These are phyloP conservation scores for Corydoras maculifer DNA, from an alignment of 2,113 vertebrate genomes.

Conservation along the genomic window DNA sequence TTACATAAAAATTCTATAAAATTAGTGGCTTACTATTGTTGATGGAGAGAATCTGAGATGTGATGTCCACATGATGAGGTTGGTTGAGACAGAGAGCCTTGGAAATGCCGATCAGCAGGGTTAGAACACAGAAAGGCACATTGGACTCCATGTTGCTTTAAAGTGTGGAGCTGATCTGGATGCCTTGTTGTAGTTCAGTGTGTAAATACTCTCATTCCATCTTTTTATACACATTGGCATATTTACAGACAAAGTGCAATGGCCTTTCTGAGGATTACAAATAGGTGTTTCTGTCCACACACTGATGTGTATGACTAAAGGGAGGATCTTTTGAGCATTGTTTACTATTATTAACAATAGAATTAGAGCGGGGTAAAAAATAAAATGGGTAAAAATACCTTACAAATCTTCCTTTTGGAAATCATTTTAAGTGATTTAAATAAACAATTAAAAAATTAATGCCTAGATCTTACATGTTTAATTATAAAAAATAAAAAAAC, in stretches of 20 bases:
- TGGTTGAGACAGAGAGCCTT: neutral
- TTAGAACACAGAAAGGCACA: neutral
- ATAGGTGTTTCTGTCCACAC: neutral
- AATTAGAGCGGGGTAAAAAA: neutral
- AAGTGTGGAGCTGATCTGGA: neutral
- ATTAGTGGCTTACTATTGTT: slow-evolving; percentile 34
- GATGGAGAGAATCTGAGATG: slow-evolving; percentile 21
- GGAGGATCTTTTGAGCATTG: neutral
- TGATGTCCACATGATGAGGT: slow-evolving; percentile 22
- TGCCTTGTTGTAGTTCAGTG: neutral
- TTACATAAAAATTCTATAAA: neutral
- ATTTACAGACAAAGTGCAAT: neutral
- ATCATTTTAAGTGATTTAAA: neutral
- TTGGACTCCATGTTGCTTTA: slow-evolving; percentile 1
- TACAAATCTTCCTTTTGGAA: neutral
- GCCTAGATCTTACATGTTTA: too few species aligned
- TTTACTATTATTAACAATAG: neutral
- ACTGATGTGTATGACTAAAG: slow-evolving; percentile 10
- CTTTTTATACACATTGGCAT: slow-evolving; percentile 9
- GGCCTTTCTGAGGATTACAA: neutral
- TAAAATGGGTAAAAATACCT: neutral
- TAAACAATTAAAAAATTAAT: neutral
- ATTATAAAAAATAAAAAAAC: too few species aligned
- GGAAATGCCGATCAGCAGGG: slow-evolving; percentile 8
- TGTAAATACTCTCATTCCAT: neutral